Base-by-base conservation (phyloP, 2,888 invertebrate genomes). In the Eupeodes latifasciatus region DNA sequence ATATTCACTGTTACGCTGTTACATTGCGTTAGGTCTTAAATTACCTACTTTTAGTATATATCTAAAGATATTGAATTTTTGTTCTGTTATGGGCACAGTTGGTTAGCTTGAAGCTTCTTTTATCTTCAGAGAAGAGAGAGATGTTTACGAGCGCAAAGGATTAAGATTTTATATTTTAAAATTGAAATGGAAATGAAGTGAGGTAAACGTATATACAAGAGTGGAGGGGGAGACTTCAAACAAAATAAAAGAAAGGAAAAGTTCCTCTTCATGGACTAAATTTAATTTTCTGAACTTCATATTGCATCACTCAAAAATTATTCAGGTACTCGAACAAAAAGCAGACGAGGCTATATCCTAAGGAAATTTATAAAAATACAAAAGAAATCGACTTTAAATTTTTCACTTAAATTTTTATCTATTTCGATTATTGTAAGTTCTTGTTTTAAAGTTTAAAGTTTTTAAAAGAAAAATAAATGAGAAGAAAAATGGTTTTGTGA, bases 1-100 rank as follows among this genome's bases (percentile, higher is more conserved):
- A 85, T 72, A 72, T 80, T 87, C 86, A 80, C 86, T 87, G 83
- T 80, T 87, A 87, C 76, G 61, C 86, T 87, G 83, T 80, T 87
- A 87, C 76, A 66, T 87, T 80, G 83, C 59, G 79, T 47, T 47
- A 69, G 64, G 75, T 82, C 82, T 86, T 83, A 79, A 83, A 83
- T 86, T 83, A 86, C 83, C 79, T 59, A 59, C 40, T 79, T 71
- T 19, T 12, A 55, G 78, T 47, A 27, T 47, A 27, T 27, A 27
- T 27, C 27, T 27, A 27, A 27, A 72, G 62, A 64, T 57, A 82
- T 78, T 53, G 78, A 47, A 59, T 82, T 82, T 57, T 66, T 59
- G 27, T 7, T 47, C 10, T 5, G 11, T 6, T n/a, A n/a, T 16
- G 81, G 81, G 59, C 72, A 12, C 85, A 85, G 81, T 85, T 85